Evolutionary conservation across 2,113 vertebrate species (phyloP).

Genomic region (Brachirus orientalis): DNA sequence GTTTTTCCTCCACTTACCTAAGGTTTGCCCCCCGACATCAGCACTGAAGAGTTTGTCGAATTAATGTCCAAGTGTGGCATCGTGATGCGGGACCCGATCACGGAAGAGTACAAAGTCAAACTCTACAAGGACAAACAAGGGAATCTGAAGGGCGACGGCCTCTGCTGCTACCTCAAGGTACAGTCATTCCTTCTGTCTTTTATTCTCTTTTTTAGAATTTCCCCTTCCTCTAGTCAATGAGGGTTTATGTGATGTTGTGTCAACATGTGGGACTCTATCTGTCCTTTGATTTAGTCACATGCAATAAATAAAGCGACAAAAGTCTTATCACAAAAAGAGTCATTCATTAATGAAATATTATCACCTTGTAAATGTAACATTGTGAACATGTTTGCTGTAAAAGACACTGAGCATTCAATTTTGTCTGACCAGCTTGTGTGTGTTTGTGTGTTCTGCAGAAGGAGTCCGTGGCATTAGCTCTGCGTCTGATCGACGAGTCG

Average conservation of each 20-base stretch:
- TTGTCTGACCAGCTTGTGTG: not conserved
- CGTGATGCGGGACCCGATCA: constrained; percentile 92
- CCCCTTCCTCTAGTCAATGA: not conserved
- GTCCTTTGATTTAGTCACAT: too few species aligned
- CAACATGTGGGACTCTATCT: too few species aligned
- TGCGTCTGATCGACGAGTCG: constrained; percentile 92
- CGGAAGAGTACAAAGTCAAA: constrained; percentile 95
- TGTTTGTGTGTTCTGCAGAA: constrained; percentile 77
- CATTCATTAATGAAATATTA: too few species aligned
- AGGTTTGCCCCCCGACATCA: constrained; percentile 96
- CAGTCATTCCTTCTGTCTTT: constrained; percentile 21
- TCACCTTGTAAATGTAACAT: too few species aligned
- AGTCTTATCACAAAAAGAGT: too few species aligned
- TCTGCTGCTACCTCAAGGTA: constrained; percentile 98
- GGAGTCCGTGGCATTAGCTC: constrained; percentile 91
- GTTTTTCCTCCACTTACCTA: not conserved
- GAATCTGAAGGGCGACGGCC: constrained; percentile 96
- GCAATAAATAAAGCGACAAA: too few species aligned
- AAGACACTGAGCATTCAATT: too few species aligned
- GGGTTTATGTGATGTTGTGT: not conserved
- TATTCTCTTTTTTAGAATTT: not conserved
- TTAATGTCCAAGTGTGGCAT: constrained; percentile 96
- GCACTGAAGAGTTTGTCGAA: constrained; percentile 90
- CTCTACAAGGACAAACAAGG: constrained; percentile 95
- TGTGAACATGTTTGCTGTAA: too few species aligned